Evolutionary conservation across 2,113 vertebrate genomes (phyloP), one percentile per base, ranked within the genome.

Genomic region (Paracanthobrama guichenoti): DNA sequence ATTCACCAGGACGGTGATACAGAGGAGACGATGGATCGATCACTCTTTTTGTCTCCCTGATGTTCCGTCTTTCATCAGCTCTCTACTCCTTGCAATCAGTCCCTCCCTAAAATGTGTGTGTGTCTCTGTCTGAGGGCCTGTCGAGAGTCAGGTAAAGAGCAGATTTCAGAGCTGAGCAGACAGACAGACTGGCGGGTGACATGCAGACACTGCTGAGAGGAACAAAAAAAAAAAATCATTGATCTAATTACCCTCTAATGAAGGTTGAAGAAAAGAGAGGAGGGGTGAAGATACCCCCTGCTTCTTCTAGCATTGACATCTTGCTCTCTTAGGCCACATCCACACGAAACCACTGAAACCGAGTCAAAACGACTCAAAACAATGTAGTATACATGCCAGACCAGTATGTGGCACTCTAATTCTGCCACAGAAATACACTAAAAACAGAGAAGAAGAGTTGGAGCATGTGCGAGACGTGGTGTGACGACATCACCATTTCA

Each of bases 201-300:
- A 91, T 91, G 88, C 91, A 90, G 89, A 78, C 88, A 82, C 88
- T 87, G 84, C 74, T 55, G 75, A 84, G 84, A 79, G 88, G 90
- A 91, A 93, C 6, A 24, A 72, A 69, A 53, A 53, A 18, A 10
- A 44, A 44, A 44, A 44, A 90, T 91, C 89, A 94, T 91, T 94
- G 94, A 95, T 93, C 93, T 88, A 0, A 20, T 79, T 79, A 87
- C 82, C 84, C 53, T 82, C 76, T 84, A 87, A 87, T 92, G 91
- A 92, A 92, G 92, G 90, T 92, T 87, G 91, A 93, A 90, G 92
- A 92, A 83, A 85, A 86, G 76, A 79, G 90, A 91, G 91, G 89
- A 84, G 92, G 50, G 85, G 18, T n/a, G n/a, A 60, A 13, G 20
- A 48, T 28, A 53, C 20, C 13, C 13, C 39, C 42, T n/a, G 22